Evolutionary conservation across 1,140 invertebrate genomes (phyloP), one percentile per base, ranked within the genome.

Genomic region (Habropoda laboriosa): DNA sequence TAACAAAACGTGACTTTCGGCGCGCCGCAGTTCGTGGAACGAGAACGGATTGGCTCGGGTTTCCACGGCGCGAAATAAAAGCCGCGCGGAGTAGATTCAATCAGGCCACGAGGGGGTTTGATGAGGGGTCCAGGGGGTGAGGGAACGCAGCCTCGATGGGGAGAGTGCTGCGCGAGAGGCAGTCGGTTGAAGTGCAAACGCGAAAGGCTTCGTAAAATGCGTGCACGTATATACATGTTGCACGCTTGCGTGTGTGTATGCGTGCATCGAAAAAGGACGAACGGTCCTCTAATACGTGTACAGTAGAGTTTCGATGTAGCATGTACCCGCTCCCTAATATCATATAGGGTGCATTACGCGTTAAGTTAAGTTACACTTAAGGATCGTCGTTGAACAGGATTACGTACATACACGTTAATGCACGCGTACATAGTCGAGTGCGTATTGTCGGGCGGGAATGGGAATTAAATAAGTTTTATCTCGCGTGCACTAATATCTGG

Each of bases 41-140:
- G 75, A 27, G 75, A 78, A 60, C 75, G 74, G 72, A 81, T 81
- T 81, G 68, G 67, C 75, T 82, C 67, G 66, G 68, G 68, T 72
- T 82, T 82, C 67, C 66, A 82, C 60, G 67, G 76, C 60, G 76
- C 76, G 76, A 82, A 82, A 82, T 82, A 82, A 82, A 79, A 82
- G 80, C 80, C 76, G 61, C 70, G 40, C 47, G 63, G 81, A 80
- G 77, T 82, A 82, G 81, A 80, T 82, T 80, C 53, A 82, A 80
- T 82, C 78, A 79, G 81, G 64, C 47, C 78, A 67, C 57, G 67
- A 67, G 68, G 70, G 35, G 76, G 77, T 79, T 79, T 42, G 76
- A 72, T 42, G 78, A 79, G 67, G 71, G 78, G 72, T 53, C n/a
- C 68, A 51, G 68, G 76, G 67, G 68, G 10, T 61, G 72, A 67